A percentile compares a stretch with the other conserved stretches of the same genome.
These are phyloP conservation scores for Helicoverpa zea DNA, from an alignment of 1,140 invertebrate species.

Conservation along the genomic window DNA sequence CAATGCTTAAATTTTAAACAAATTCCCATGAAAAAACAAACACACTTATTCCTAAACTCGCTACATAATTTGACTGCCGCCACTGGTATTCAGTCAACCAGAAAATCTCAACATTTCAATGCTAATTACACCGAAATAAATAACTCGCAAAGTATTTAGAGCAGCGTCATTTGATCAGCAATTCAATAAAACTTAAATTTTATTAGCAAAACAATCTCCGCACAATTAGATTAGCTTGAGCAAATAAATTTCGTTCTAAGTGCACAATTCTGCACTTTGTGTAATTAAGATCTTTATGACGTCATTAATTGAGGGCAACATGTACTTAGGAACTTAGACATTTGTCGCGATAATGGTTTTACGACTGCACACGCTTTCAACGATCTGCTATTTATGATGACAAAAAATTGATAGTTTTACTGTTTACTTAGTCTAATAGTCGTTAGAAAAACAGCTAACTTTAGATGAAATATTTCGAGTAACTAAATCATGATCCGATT, in stretches of 20 bases:
- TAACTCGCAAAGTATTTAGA: too few species aligned
- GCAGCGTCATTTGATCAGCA: neutral
- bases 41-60: too few species aligned
- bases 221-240: conserved; percentile 9
- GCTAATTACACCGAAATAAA: too few species aligned
- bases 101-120: too few species aligned
- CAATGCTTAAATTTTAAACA: too few species aligned
- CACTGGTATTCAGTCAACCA: too few species aligned
- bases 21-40: too few species aligned
- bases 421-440: too few species aligned
- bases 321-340: neutral
- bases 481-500: too few species aligned
- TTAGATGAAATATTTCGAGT: too few species aligned
- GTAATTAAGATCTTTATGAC: conserved; percentile 10
- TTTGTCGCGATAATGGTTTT: neutral
- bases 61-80: too few species aligned
- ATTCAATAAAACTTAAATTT: neutral
- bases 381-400: neutral
- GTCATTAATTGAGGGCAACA: neutral
- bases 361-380: neutral
- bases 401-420: neutral
- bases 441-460: too few species aligned
- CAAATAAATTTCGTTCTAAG: conserved; percentile 9
- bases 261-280: conserved; percentile 19
- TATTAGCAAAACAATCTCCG: conserved; percentile 1